Evolutionary conservation across 2,113 vertebrate genomes (phyloP).

Genomic region (Spea bombifrons): DNA sequence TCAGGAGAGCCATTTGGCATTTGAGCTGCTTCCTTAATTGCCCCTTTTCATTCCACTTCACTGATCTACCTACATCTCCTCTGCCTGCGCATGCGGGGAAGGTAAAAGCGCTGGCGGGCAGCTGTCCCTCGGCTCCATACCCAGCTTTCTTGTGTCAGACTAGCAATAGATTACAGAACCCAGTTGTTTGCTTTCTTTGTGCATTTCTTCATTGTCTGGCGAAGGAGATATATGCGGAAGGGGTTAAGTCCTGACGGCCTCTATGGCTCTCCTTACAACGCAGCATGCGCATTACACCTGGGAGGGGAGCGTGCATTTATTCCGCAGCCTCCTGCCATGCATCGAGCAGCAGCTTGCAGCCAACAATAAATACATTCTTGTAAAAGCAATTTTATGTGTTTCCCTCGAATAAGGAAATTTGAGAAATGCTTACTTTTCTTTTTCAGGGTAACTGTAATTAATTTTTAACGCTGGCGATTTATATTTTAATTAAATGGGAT

Average conservation of each 20-base stretch:
- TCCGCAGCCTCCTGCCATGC: not conserved
- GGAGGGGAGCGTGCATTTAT: not conserved
- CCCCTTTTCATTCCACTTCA: too few relatives aligned
- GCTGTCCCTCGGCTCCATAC: not conserved
- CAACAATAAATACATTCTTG: not conserved
- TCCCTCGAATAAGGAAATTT: not conserved
- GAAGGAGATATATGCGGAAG: not conserved
- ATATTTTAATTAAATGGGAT: too few relatives aligned
- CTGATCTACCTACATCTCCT: too few relatives aligned
- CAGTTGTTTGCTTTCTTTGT: not conserved
- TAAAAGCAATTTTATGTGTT: not conserved
- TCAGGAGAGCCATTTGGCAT: too few relatives aligned
- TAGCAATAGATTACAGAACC: not conserved
- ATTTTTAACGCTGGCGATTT: too few relatives aligned
- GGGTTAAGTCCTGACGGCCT: constrained; percentile 2
- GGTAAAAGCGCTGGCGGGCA: not conserved
- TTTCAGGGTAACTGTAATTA: too few relatives aligned
- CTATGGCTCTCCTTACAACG: not conserved
- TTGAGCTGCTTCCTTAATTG: too few relatives aligned
- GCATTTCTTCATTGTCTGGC: not conserved
- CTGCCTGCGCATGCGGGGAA: not conserved
- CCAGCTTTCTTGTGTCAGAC: not conserved
- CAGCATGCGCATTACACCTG: not conserved
- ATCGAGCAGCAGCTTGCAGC: not conserved
- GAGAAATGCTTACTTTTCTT: too few relatives aligned